Percentiles rank a stretch among this genome's conserved stretches.
phyloP scores from a whole-genome alignment of 2,113 vertebrate species.

The Suncus etruscus region DNA sequence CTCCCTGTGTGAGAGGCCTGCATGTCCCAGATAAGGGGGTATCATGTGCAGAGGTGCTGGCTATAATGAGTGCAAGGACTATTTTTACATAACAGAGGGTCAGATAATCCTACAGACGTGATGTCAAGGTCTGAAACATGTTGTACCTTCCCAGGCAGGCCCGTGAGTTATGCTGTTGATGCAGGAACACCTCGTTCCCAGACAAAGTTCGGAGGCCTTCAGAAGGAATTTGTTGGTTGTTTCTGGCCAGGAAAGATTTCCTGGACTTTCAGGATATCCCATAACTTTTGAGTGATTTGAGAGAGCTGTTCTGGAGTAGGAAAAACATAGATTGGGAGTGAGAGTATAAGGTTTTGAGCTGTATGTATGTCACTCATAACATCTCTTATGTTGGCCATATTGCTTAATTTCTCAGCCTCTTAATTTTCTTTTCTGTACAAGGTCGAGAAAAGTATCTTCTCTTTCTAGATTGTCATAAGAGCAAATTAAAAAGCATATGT shows the following conservation, averaged over 20 bases:
- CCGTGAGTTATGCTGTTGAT: neutral
- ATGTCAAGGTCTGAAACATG: constrained; percentile 84
- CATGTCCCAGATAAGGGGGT: constrained; percentile 83
- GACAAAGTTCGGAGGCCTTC: neutral
- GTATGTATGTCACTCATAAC: neutral
- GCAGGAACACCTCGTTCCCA: constrained; percentile 1
- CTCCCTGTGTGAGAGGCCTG: constrained; percentile 73
- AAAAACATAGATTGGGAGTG: neutral
- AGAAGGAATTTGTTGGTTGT: constrained; percentile 38
- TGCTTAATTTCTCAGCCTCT: neutral
- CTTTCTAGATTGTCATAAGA: neutral
- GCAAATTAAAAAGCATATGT: neutral
- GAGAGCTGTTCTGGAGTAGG: neutral
- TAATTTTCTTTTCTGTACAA: neutral
- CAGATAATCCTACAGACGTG: constrained; percentile 83
- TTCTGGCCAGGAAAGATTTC: constrained; percentile 9
- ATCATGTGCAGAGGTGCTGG: constrained; percentile 71
- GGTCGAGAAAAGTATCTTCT: neutral
- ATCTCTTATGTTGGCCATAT: neutral
- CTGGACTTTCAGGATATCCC: neutral
- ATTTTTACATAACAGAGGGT: constrained; percentile 83
- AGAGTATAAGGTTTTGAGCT: neutral
- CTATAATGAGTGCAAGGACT: constrained; percentile 70
- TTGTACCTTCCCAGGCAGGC: constrained; percentile 65
- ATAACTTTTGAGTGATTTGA: neutral